Evolutionary conservation across 2,113 vertebrate species (phyloP), one percentile per base, ranked within the genome.

Genomic region (Syngnathus scovelli): DNA sequence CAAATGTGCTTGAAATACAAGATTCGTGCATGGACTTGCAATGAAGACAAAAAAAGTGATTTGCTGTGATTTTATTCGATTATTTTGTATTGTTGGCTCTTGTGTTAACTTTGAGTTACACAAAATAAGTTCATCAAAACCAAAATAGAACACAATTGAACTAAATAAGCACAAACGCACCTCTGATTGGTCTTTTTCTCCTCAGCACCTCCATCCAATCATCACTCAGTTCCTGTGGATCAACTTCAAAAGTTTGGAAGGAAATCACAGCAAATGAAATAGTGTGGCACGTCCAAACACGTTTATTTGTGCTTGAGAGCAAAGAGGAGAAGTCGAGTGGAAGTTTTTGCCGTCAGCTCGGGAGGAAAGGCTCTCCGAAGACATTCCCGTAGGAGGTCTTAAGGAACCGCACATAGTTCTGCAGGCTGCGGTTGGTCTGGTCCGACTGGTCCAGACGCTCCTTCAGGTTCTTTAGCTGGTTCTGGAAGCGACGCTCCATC

Each of bases 321-420:
- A 19, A 39, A 60, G 13, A 33, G 1, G 8, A 54, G 16, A 27
- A 33, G 6, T 15, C 12, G 1, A 13, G 19, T 7, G 21, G 6
- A n/a, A n/a, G 11, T 46, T 13, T 58, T 18, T 19, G 16, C 58
- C 0, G 27, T 68, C 91, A 94, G 78, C 89, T 91, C 2, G 91
- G 72, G 8, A 93, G 82, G 41, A 90, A 76, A 21, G 90, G 83
- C 11, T 96, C 94, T 7, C 92, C 92, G 23, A 95, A 98, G 49
- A 95, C 93, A 0, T 93, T 94, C 85, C 93, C 92, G 0, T 96
- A 96, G 0, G 95, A 96, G 0, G 93, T 90, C 78, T 97, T 98
- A 56, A 98, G 95, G 82, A 96, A 97, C 8, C 94, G 92, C 38
- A 97, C 93, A 0, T 98, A 98, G 88, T 92, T 96, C 54, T 96